These are phyloP conservation scores for Verasper variegatus DNA, from an alignment of 2,113 vertebrate species.

Conservation along the genomic window DNA sequence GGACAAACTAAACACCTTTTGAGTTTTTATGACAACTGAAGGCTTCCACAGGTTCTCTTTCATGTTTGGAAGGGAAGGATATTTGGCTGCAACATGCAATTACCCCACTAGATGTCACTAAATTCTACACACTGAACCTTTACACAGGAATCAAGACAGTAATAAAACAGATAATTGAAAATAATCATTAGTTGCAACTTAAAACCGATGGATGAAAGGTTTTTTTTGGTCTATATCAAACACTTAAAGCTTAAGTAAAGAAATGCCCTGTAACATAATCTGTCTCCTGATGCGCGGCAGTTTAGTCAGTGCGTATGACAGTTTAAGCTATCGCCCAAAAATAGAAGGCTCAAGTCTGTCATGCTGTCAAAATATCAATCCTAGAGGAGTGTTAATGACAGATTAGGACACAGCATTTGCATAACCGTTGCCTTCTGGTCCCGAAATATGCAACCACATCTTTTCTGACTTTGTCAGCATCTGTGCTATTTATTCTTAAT, in stretches of 20 bases:
- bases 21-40: too few relatives aligned
- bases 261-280: conserved; percentile 39
- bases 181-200: neutral
- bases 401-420: conserved; percentile 67
- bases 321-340: conserved; percentile 53
- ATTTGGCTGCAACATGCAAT: too few relatives aligned
- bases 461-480: neutral
- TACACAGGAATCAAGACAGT: too few relatives aligned
- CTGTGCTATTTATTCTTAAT: neutral
- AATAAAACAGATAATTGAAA: too few relatives aligned
- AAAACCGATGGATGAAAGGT: neutral
- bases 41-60: too few relatives aligned
- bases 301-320: conserved; percentile 57
- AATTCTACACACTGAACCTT: too few relatives aligned
- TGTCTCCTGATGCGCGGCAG: conserved; percentile 34
- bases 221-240: neutral
- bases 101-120: too few relatives aligned
- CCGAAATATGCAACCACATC: conserved; percentile 5
- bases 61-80: too few relatives aligned
- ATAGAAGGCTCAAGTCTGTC: conserved; percentile 56
- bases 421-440: conserved; percentile 66
- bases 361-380: conserved; percentile 70
- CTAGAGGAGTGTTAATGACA: conserved; percentile 41
- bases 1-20: too few relatives aligned
- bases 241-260: conserved; percentile 32